Base-by-base conservation (phyloP, 2,888 invertebrate species). In the Anarsia innoxiella region DNA sequence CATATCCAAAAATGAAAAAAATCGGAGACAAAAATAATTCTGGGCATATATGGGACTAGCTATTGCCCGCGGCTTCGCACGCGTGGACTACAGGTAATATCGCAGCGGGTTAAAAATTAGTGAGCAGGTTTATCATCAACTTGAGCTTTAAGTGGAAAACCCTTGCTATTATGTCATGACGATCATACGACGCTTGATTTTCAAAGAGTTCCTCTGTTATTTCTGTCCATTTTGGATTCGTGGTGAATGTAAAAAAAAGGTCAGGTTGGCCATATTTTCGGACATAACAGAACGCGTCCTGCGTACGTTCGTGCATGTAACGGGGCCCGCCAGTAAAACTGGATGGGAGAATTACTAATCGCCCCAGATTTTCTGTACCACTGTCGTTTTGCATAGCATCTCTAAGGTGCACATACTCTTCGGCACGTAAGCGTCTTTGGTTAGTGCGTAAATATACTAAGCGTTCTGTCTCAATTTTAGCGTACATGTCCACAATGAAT, bases 271-370 rank as follows among this genome's bases (percentile, higher is more conserved):
- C 30, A 8, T 30, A 30, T 3, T 30, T 12, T 13, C 41, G 12
- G 12, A 27, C 27, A n/a, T 27, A 27, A n/a, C 10, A 11, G 5
- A 27, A 11, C 3, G 27, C 27, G 11, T 46, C 46, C 26, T 46
- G 44, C 2, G 46, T 43, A 5, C 35, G 35, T 11, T 43, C 39
- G 12, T 41, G 41, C 41, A 45, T 44, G 16, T 41, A 41, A 1
- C 42, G n/a, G 10, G 35, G 27, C 11, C 26, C 12, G 10, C 35
- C 35, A 9, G 35, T 35, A 35, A 35, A 27, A 15, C 15, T 15
- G n/a, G 35, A 35, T 15, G 27, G 34, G 4, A 44, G 25, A 12
- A 44, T 40, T n/a, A 41, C 38, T 12, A 41, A 23, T 5, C 23
- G 31, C 1, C 47, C 42, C 4, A 45, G 1, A 12, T 43, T 26